Conservation (phyloP, 1,140 invertebrate genomes). For the Caenorhabditis remanei region DNA sequence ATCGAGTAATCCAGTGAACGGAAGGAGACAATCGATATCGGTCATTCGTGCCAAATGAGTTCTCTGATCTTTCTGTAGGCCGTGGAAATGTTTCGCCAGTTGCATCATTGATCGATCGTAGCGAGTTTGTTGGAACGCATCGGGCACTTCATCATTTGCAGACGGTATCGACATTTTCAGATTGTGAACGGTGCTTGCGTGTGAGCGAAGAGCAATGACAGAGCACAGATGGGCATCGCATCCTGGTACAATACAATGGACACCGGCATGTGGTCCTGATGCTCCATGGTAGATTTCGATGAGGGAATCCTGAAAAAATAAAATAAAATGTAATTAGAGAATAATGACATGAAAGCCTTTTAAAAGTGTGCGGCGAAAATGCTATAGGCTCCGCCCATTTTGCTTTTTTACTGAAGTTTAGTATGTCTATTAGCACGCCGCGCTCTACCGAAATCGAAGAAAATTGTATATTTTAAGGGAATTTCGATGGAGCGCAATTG, state of each 20-base stretch:
- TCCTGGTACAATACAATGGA: not conserved
- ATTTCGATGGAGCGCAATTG: no score
- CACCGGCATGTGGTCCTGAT: not conserved
- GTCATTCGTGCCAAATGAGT: not conserved
- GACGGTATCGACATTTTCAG: not conserved
- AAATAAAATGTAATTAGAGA: no score
- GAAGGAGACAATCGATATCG: constrained; percentile 4
- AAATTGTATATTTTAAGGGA: no score
- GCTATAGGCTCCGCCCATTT: no score
- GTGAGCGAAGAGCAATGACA: not conserved
- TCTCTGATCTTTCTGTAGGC: not conserved
- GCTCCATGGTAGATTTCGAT: constrained; percentile 3
- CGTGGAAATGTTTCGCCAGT: not conserved
- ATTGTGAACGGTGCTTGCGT: not conserved
- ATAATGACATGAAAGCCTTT: no score
- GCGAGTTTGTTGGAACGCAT: not conserved
- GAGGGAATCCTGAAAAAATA: not conserved
- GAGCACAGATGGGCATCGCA: constrained; percentile 3
- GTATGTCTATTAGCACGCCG: no score
- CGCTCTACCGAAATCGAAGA: no score
- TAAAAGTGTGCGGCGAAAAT: no score
- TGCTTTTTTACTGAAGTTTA: no score
- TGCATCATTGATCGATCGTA: not conserved
- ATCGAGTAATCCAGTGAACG: not conserved
- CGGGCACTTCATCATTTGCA: not conserved